Conservation (phyloP, 2,888 invertebrate species). For the Melipona beecheii region DNA sequence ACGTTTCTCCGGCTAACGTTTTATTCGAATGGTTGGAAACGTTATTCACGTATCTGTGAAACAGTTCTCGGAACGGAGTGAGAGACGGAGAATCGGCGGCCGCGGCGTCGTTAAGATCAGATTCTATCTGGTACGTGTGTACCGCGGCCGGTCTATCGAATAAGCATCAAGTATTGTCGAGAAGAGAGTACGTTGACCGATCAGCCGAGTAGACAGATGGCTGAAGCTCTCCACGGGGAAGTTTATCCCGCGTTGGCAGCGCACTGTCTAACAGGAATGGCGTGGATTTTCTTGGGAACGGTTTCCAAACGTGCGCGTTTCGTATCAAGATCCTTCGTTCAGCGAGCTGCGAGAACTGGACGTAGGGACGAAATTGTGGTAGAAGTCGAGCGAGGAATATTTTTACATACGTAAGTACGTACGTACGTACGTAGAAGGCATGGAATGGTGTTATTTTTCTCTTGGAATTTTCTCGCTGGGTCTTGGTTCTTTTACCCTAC, state of each 20-base stretch:
- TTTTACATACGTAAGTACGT: background rate
- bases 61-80: conserved; percentile 15
- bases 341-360: background rate
- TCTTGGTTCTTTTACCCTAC: background rate
- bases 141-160: conserved; percentile 13
- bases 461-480: too few relatives aligned
- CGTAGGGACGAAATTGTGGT: background rate
- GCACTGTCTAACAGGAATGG: conserved; percentile 49
- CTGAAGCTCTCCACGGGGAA: conserved; percentile 62
- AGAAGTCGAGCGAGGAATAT: background rate
- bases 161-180: conserved; percentile 46
- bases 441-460: background rate
- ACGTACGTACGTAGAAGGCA: background rate
- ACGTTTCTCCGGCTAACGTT: background rate
- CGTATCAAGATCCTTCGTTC: conserved; percentile 34
- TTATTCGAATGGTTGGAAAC: conserved; percentile 17
- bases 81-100: conserved; percentile 10
- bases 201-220: conserved; percentile 59
- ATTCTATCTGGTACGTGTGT: conserved; percentile 24
- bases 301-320: conserved; percentile 10
- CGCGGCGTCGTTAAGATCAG: conserved; percentile 29
- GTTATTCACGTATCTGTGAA: conserved; percentile 20
- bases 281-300: conserved; percentile 56
- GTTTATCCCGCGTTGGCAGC: conserved; percentile 54
- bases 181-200: conserved; percentile 64